Evolutionary conservation across 64 coral and sea anemone genomes (phyloP).

Genomic region (Hydrozoanthus tunicans): DNA sequence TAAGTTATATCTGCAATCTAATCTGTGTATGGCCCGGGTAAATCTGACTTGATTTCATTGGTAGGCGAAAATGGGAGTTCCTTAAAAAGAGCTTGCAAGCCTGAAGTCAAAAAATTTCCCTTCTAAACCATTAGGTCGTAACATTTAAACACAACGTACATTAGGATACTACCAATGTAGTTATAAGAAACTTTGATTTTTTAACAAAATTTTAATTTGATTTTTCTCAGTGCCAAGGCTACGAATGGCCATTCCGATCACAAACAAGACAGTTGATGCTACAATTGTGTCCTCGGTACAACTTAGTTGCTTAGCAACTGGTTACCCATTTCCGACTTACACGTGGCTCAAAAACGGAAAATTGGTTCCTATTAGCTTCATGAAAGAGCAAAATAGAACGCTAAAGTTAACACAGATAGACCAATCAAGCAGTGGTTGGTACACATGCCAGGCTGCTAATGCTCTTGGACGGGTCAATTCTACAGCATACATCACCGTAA

Average conservation of each 20-base stretch:
- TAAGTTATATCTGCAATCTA: too few species aligned
- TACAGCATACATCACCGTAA: slow-evolving; percentile 12
- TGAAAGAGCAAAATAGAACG: not conserved
- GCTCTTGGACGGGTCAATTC: slow-evolving; percentile 5
- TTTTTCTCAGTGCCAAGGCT: not conserved
- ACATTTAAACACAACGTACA: not conserved
- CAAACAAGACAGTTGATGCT: slow-evolving; percentile 8
- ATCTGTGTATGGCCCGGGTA: too few species aligned
- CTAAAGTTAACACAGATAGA: not conserved
- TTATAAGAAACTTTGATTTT: not conserved
- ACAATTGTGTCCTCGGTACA: not conserved
- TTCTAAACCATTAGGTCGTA: not conserved
- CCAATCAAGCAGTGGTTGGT: not conserved
- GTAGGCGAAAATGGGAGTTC: too few species aligned
- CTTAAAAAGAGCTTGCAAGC: too few species aligned
- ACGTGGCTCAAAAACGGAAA: slow-evolving; percentile 7
- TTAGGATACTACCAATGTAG: not conserved
- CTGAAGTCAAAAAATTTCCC: not conserved
- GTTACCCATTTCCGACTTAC: slow-evolving; percentile 17
- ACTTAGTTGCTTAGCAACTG: slow-evolving; percentile 4
- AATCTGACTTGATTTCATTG: too few species aligned
- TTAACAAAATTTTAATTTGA: not conserved
- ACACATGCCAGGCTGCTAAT: slow-evolving; percentile 6
- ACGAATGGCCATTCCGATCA: not conserved
- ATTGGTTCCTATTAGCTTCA: not conserved